A percentile compares a stretch with the other conserved stretches of the same genome.
Conservation (phyloP, 2,888 invertebrate genomes). For the Ypsolopha sequella region DNA sequence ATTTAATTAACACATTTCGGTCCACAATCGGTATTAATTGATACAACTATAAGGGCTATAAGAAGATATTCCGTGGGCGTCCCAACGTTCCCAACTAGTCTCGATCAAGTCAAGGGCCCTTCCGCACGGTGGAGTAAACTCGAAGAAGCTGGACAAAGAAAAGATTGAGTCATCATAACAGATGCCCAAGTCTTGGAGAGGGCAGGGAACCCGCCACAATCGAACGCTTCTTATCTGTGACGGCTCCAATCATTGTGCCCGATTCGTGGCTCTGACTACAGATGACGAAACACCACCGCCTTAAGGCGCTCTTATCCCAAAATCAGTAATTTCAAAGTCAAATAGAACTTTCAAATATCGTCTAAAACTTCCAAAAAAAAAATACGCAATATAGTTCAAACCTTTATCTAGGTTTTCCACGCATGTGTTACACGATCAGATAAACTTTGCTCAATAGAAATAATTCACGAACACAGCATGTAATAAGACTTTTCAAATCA, state of each 20-base stretch:
- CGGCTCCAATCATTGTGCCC: conserved; percentile 57
- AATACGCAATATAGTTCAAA: no score
- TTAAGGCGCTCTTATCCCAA: no score
- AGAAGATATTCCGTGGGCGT: conserved; percentile 39
- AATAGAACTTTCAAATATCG: no score
- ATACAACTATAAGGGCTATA: conserved; percentile 41
- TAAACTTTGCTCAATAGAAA: no score
- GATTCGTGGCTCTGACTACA: conserved; percentile 47
- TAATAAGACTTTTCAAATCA: no score
- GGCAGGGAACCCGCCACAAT: conserved; percentile 54
- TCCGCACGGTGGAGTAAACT: background rate
- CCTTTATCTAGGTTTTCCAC: no score
- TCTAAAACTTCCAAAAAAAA: no score
- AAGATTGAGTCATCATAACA: conserved; percentile 69
- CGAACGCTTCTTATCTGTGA: conserved; percentile 60
- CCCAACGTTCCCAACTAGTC: background rate
- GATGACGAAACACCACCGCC: conserved; percentile 50
- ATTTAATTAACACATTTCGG: conserved; percentile 63
- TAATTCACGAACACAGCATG: no score
- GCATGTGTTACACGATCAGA: no score
- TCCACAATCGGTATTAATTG: conserved; percentile 63
- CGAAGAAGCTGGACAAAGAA: conserved; percentile 38
- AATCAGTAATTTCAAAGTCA: no score
- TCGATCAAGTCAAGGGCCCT: conserved; percentile 9
- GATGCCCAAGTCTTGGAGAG: conserved; percentile 51